Evolutionary conservation across 2,888 invertebrate genomes (phyloP).

Genomic region (Ptychoptera contaminata): DNA sequence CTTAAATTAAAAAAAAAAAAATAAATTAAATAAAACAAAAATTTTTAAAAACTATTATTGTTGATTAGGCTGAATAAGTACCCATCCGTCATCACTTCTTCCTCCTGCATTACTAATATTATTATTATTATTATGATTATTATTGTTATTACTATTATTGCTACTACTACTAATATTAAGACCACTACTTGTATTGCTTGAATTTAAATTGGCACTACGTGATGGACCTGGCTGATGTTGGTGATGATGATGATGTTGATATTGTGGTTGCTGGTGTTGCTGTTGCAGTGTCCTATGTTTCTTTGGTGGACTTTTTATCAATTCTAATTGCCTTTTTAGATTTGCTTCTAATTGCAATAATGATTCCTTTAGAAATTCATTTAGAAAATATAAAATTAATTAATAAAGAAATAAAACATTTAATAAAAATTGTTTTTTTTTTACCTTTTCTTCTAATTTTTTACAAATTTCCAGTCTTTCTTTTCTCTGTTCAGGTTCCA

Average conservation of each 20-base stretch:
- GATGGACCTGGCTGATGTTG: neutral
- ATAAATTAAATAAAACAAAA: no score
- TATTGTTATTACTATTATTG: no score
- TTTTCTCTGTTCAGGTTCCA: slow-evolving; percentile 24
- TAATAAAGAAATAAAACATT: neutral
- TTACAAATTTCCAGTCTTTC: slow-evolving; percentile 24
- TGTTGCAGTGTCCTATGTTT: neutral
- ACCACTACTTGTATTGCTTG: neutral
- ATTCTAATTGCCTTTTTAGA: slow-evolving; percentile 8
- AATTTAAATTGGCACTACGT: neutral
- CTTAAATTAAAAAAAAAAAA: no score
- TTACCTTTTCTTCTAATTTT: slow-evolving; percentile 28
- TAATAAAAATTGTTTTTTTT: neutral
- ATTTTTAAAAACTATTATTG: neutral
- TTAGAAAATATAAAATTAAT: neutral
- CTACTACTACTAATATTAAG: no score
- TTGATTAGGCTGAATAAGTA: slow-evolving; percentile 2
- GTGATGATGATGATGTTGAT: neutral
- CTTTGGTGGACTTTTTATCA: slow-evolving; percentile 3
- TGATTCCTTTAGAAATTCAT: slow-evolving; percentile 2
- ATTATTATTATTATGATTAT: neutral
- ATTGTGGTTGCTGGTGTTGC: neutral
- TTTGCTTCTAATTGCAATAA: slow-evolving; percentile 7
- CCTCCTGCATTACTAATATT: neutral
- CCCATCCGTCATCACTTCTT: slow-evolving; percentile 5